Evolutionary conservation across 1,140 invertebrate genomes (phyloP).

Genomic region (Aphelinus certus): DNA sequence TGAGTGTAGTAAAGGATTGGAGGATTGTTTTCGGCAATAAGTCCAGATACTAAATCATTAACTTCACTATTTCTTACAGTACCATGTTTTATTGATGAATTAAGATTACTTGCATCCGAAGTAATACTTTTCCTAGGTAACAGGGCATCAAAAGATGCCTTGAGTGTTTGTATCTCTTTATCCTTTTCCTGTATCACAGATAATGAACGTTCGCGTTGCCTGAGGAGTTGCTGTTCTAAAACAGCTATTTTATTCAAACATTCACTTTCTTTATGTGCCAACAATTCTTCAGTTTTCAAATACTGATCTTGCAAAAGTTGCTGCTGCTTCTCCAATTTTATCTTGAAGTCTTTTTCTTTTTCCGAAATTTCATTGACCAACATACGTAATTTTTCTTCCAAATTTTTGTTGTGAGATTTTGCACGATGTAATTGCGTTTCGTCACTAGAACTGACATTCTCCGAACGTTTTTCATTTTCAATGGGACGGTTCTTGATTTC

Average conservation of each 20-base stretch:
- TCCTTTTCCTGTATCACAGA: slow-evolving; percentile 83
- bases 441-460: slow-evolving; percentile 46
- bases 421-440: slow-evolving; percentile 64
- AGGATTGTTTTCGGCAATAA: slow-evolving; percentile 67
- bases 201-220: slow-evolving; percentile 81
- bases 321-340: slow-evolving; percentile 64
- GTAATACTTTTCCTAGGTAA: slow-evolving; percentile 54
- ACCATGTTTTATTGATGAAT: slow-evolving; percentile 14
- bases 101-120: slow-evolving; percentile 30
- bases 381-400: slow-evolving; percentile 73
- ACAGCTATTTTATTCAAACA: slow-evolving; percentile 69
- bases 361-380: slow-evolving; percentile 72
- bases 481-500: slow-evolving; percentile 53
- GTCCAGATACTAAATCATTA: slow-evolving; percentile 55
- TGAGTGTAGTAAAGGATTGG: slow-evolving; percentile 87
- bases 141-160: slow-evolving; percentile 69
- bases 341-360: slow-evolving; percentile 66
- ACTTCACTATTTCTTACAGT: slow-evolving; percentile 42
- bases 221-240: slow-evolving; percentile 79
- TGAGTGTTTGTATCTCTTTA: slow-evolving; percentile 76
- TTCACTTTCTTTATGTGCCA: slow-evolving; percentile 63
- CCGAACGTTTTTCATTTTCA: slow-evolving; percentile 17
- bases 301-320: slow-evolving; percentile 68
- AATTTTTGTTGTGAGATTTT: slow-evolving; percentile 70
- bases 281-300: slow-evolving; percentile 52